phyloP scores from a whole-genome alignment of 2,888 invertebrate genomes.

The Yponomeuta cagnagella region DNA sequence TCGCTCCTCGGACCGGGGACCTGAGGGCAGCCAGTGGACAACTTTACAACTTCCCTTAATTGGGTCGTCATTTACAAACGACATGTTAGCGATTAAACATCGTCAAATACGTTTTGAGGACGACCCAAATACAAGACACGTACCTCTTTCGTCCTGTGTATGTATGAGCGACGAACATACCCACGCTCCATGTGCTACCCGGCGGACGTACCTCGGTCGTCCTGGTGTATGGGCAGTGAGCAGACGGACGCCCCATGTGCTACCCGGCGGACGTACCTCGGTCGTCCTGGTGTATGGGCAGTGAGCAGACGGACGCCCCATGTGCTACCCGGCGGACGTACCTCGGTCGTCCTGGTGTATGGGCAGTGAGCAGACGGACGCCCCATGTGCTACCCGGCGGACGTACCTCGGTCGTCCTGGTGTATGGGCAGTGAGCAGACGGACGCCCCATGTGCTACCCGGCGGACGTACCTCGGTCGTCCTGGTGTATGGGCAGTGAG shows the following conservation, averaged over 20 bases:
- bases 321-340: constrained; percentile 20
- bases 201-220: constrained; percentile 30
- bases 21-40: constrained; percentile 19
- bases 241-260: constrained; percentile 24
- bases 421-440: constrained; percentile 24
- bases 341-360: constrained; percentile 36
- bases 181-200: too few species aligned
- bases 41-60: too few species aligned
- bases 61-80: too few species aligned
- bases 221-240: constrained; percentile 45
- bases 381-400: too few species aligned
- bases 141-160: constrained; percentile 35
- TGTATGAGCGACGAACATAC: too few species aligned
- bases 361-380: too few species aligned
- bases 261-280: constrained; percentile 29
- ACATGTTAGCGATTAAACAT: too few species aligned
- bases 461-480: constrained; percentile 30
- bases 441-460: too few species aligned
- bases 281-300: constrained; percentile 38
- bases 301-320: constrained; percentile 32
- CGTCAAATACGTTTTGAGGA: too few species aligned
- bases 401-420: constrained; percentile 32
- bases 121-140: not conserved
- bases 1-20: constrained; percentile 35
- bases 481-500: constrained; percentile 45